Percentiles rank a stretch among this genome's conserved stretches.
phyloP scores from a whole-genome alignment of 2,888 invertebrate genomes.

The Dromius quadrimaculatus region DNA sequence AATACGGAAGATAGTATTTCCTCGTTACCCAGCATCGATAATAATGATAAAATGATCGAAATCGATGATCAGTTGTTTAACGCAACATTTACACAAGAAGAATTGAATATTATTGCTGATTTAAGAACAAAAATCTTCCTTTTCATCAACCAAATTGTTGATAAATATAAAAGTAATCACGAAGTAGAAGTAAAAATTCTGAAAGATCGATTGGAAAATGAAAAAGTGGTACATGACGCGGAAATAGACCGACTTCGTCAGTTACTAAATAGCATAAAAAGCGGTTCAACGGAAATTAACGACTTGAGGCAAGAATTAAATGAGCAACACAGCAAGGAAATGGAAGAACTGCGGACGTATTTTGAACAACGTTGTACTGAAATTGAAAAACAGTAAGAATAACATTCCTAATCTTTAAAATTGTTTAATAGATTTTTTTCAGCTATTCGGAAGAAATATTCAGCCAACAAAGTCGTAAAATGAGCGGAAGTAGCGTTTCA shows the following conservation, averaged over 20 bases:
- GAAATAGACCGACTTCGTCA: conserved; percentile 71
- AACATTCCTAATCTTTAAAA: background rate
- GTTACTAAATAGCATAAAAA: conserved; percentile 71
- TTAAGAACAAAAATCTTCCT: conserved; percentile 55
- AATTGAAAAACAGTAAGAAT: conserved; percentile 79
- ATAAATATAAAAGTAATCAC: conserved; percentile 55
- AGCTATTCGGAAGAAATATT: conserved; percentile 78
- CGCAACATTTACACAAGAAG: conserved; percentile 38
- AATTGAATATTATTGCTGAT: conserved; percentile 34
- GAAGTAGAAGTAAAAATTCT: conserved; percentile 61
- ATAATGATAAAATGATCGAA: conserved; percentile 27
- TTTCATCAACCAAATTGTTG: conserved; percentile 56
- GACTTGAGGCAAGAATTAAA: conserved; percentile 73
- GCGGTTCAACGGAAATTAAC: conserved; percentile 71
- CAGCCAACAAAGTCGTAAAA: conserved; percentile 75
- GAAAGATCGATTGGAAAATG: conserved; percentile 69
- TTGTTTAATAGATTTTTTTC: conserved; percentile 54
- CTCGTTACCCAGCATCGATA: conserved; percentile 15
- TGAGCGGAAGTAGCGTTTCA: conserved; percentile 66
- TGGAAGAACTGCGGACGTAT: conserved; percentile 83
- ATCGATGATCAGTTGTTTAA: conserved; percentile 38
- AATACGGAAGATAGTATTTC: conserved; percentile 36
- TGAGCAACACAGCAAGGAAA: conserved; percentile 77
- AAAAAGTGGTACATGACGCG: conserved; percentile 70
- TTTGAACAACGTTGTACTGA: conserved; percentile 85